phyloP scores from a whole-genome alignment of 2,888 invertebrate genomes.

The Spisula solida region DNA sequence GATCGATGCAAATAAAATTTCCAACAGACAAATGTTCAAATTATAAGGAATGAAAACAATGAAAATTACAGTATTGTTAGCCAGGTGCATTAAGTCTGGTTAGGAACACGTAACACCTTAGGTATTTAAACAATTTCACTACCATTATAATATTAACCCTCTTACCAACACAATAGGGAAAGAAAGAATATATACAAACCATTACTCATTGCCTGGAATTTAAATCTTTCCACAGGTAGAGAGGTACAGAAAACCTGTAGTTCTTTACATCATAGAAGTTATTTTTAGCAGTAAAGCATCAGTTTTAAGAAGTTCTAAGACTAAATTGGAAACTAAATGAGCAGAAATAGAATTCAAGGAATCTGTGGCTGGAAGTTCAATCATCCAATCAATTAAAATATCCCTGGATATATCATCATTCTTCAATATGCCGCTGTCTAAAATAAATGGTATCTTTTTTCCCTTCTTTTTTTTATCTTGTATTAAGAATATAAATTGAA shows the following conservation, averaged over 20 bases:
- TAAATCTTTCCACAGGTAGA: not conserved
- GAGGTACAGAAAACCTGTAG: not conserved
- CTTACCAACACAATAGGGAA: not conserved
- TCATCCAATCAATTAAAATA: not conserved
- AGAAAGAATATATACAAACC: slow-evolving; percentile 9
- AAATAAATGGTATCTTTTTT: too few species aligned
- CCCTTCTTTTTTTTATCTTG: too few species aligned
- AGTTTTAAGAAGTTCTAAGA: not conserved
- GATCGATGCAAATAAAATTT: too few species aligned
- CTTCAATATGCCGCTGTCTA: too few species aligned
- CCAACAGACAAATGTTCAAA: too few species aligned
- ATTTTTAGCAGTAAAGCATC: not conserved
- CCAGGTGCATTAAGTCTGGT: not conserved
- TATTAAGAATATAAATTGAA: too few species aligned
- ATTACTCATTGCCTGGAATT: slow-evolving; percentile 12
- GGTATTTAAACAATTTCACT: slow-evolving; percentile 3
- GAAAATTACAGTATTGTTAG: not conserved
- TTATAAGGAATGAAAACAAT: too few species aligned
- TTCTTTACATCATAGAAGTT: not conserved
- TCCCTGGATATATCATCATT: too few species aligned
- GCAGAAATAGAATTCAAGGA: not conserved
- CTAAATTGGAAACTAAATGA: not conserved
- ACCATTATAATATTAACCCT: not conserved
- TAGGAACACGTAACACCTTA: slow-evolving; percentile 11
- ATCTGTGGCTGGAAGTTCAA: not conserved